Evolutionary conservation across 2,888 invertebrate species (phyloP), one percentile per base, ranked within the genome.

Genomic region (Lasioglossum villosulum): DNA sequence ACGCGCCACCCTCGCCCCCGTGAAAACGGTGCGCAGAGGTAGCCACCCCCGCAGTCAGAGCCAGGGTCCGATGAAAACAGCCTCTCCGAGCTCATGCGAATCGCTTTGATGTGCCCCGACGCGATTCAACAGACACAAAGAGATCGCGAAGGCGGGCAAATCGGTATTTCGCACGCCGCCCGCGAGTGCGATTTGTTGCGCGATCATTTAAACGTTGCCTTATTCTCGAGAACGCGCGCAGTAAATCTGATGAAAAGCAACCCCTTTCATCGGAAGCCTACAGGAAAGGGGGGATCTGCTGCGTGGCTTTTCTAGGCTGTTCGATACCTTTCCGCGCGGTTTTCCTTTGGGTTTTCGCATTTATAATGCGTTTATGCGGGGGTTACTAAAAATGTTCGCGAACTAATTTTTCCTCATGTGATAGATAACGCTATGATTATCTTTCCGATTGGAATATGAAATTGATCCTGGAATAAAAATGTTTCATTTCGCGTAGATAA

Each of bases 1-100:
- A 80, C 83, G 82, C 78, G 75, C 72, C 39, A 52, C 39, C 85
- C 70, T 59, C 73, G 52, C 23, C 48, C 71, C 27, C 37, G 56
- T 70, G 77, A 73, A 78, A 86, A 80, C 10, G 4, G n/a, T 12
- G 75, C 66, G 81, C 79, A 86, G 86, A 83, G 86, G 86, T 86
- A 39, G 34, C 34, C 34, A n/a, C 27, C 37, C 68, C 27, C 63
- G 34, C 23, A 86, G 87, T 87, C 83, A 75, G 86, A 72, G 48
- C 39, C 83, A 66, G 76, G 48, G 66, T 74, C 45, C 77, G 30
- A 63, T 74, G 85, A 75, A 77, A 78, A 86, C 80, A 56, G 19
- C 81, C 86, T 74, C 74, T 74, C 48, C 39, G 63, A 82, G 71
- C 68, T 68, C 68, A 75, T 66, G 86, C 82, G 30, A 6, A 16